phyloP scores from a whole-genome alignment of 2,888 invertebrate species.

The Ptychoptera contaminata region DNA sequence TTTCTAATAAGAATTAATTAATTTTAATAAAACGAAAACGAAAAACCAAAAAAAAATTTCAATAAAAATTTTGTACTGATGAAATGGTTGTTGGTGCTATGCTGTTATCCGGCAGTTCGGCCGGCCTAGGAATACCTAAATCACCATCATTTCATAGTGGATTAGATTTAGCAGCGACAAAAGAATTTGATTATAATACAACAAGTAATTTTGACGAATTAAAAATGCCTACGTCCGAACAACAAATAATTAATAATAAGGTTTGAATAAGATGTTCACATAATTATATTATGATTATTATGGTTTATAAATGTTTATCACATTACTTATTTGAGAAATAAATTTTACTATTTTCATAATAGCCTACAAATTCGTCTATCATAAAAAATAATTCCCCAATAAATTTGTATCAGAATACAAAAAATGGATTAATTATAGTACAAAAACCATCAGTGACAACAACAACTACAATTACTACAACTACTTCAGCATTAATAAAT shows the following conservation, averaged over 20 bases:
- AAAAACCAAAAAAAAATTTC: neutral
- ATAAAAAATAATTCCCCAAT: too few relatives aligned
- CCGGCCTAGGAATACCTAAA: slow-evolving; percentile 58
- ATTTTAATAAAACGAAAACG: slow-evolving; percentile 3
- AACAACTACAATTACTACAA: slow-evolving; percentile 17
- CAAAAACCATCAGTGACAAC: slow-evolving; percentile 5
- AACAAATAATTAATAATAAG: neutral
- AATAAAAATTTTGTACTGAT: slow-evolving; percentile 13
- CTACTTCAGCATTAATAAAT: slow-evolving; percentile 22
- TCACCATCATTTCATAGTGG: slow-evolving; percentile 81
- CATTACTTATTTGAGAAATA: too few relatives aligned
- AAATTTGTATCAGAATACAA: too few relatives aligned
- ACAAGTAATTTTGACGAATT: slow-evolving; percentile 8
- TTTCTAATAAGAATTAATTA: neutral
- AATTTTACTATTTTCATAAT: too few relatives aligned
- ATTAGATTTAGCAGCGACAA: slow-evolving; percentile 57
- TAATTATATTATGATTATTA: too few relatives aligned
- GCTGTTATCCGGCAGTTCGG: slow-evolving; percentile 30
- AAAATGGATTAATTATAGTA: too few relatives aligned
- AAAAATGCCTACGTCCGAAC: slow-evolving; percentile 8
- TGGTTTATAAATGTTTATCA: too few relatives aligned
- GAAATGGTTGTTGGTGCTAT: slow-evolving; percentile 33
- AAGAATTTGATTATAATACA: slow-evolving; percentile 11
- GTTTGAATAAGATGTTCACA: too few relatives aligned
- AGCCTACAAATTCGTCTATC: too few relatives aligned